Percentiles rank a stretch among this genome's conserved stretches.
These are phyloP conservation scores for Platichthys flesus DNA, from an alignment of 2,113 vertebrate species.

Conservation along the genomic window DNA sequence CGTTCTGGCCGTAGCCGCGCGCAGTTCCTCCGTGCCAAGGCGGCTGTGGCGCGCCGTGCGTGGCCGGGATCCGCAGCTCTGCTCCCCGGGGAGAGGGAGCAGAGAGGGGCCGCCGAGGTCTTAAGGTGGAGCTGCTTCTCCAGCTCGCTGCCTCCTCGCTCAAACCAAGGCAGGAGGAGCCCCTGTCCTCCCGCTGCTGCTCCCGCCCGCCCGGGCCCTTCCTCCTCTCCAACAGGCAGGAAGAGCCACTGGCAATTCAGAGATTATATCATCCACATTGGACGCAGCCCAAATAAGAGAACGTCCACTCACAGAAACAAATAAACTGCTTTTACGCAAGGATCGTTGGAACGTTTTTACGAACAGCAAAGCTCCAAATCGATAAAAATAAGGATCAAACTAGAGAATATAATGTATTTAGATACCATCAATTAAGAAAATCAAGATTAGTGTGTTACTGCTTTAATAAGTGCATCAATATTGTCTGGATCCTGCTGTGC, in stretches of 20 bases:
- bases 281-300: not conserved
- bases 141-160: not conserved
- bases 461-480: not conserved
- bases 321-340: not conserved
- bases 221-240: constrained; percentile 21
- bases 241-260: constrained; percentile 25
- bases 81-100: constrained; percentile 48
- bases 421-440: not conserved
- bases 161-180: constrained; percentile 7
- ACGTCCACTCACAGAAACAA: too few relatives aligned
- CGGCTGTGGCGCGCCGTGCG: constrained; percentile 56
- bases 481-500: too few relatives aligned
- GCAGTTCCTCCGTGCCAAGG: constrained; percentile 59
- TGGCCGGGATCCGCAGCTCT: constrained; percentile 59
- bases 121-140: constrained; percentile 73
- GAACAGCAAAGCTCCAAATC: not conserved
- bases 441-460: not conserved
- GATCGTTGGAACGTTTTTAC: not conserved
- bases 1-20: constrained; percentile 43
- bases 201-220: constrained; percentile 20
- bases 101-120: constrained; percentile 62
- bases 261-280: not conserved
- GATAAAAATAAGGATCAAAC: not conserved
- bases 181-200: constrained; percentile 34
- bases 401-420: too few relatives aligned